These are phyloP conservation scores for Spea bombifrons DNA, from an alignment of 2,113 vertebrate species.

Conservation along the genomic window DNA sequence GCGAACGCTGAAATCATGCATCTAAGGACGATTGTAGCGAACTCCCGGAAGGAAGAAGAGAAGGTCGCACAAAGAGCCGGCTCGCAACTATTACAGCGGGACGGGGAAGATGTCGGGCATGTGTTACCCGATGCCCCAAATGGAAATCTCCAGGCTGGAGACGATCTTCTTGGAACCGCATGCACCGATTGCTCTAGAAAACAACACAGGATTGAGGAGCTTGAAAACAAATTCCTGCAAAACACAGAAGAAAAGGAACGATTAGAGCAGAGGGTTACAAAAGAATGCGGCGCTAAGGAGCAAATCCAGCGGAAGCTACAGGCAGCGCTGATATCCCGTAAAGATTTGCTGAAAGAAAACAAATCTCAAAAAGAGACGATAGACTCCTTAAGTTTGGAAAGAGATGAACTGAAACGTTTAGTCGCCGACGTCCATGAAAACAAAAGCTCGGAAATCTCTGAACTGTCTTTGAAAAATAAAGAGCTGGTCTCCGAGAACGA, in stretches of 20 bases:
- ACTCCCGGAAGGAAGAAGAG: slow-evolving; percentile 56
- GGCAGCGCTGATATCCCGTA: slow-evolving; percentile 79
- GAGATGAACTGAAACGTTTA: slow-evolving; percentile 58
- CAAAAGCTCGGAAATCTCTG: slow-evolving; percentile 49
- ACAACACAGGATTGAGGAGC: slow-evolving; percentile 55
- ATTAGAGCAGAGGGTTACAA: slow-evolving; percentile 51
- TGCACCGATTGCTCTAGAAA: slow-evolving; percentile 55
- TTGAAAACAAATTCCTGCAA: slow-evolving; percentile 62
- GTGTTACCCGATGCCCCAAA: slow-evolving; percentile 36
- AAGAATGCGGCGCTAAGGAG: slow-evolving; percentile 59
- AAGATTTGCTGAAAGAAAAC: slow-evolving; percentile 76
- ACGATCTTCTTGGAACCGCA: not conserved
- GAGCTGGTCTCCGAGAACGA: slow-evolving; percentile 61
- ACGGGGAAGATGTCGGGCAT: not conserved
- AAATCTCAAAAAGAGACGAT: slow-evolving; percentile 64
- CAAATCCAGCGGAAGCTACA: slow-evolving; percentile 77
- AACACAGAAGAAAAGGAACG: slow-evolving; percentile 54
- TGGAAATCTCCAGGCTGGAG: slow-evolving; percentile 51
- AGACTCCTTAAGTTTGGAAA: slow-evolving; percentile 58
- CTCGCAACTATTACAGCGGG: slow-evolving; percentile 1
- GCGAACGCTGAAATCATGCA: slow-evolving; percentile 55
- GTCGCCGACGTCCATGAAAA: slow-evolving; percentile 57
- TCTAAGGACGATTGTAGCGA: slow-evolving; percentile 55
- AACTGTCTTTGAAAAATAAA: slow-evolving; percentile 56
- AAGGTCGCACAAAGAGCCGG: slow-evolving; percentile 49